A percentile compares a stretch with the other conserved stretches of the same genome.
Evolutionary conservation across 2,113 vertebrate genomes (phyloP).

Genomic region (Istiophorus platypterus): DNA sequence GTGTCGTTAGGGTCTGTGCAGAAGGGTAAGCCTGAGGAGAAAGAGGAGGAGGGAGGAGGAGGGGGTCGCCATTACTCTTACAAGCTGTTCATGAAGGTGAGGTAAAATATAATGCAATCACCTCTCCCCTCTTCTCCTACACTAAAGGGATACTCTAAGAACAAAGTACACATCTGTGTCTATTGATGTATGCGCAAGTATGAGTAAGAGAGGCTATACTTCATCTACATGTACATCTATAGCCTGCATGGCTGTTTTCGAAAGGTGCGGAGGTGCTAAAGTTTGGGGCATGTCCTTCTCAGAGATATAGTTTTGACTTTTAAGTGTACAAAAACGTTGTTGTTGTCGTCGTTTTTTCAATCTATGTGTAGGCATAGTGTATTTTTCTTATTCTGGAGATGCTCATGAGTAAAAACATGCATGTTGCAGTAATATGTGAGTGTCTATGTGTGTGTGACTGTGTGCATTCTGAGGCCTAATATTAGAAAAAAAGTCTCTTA

Average conservation of each 20-base stretch:
- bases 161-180: background rate
- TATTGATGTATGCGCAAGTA: background rate
- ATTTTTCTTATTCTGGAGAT: slow-evolving; percentile 24
- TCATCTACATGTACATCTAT: background rate
- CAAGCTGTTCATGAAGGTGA: background rate
- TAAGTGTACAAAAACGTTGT: slow-evolving; percentile 29
- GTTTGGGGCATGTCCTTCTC: slow-evolving; percentile 27
- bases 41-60: slow-evolving; percentile 1
- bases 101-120: background rate
- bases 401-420: slow-evolving; percentile 51
- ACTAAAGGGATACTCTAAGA: slow-evolving; percentile 10
- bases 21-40: slow-evolving; percentile 21
- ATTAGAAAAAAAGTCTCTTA: slow-evolving; percentile 40
- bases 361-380: slow-evolving; percentile 21
- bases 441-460: slow-evolving; percentile 27
- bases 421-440: slow-evolving; percentile 44
- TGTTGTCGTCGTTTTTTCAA: background rate
- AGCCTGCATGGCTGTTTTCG: slow-evolving; percentile 8
- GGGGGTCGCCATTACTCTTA: background rate
- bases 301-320: slow-evolving; percentile 34
- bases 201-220: background rate
- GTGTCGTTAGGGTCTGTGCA: slow-evolving; percentile 7
- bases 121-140: background rate
- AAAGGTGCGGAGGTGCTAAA: slow-evolving; percentile 43
- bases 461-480: slow-evolving; percentile 41